Evolutionary conservation across 2,888 invertebrate genomes (phyloP).

Genomic region (Lingula anatina): DNA sequence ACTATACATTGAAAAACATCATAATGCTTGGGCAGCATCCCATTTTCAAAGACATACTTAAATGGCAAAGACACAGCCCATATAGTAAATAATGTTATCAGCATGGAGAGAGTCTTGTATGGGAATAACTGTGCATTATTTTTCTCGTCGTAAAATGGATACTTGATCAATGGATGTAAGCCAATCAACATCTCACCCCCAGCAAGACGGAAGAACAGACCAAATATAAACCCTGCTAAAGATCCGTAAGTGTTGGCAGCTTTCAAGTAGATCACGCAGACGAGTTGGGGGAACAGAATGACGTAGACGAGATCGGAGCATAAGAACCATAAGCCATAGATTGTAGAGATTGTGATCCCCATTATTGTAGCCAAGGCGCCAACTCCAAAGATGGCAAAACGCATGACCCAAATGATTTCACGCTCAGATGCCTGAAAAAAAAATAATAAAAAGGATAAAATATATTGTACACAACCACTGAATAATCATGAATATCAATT

Average conservation of each 20-base stretch:
- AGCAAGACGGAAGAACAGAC: slow-evolving; percentile 38
- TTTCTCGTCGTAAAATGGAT: slow-evolving; percentile 39
- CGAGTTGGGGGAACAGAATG: slow-evolving; percentile 93
- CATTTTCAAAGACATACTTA: neutral
- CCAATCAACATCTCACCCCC: slow-evolving; percentile 47
- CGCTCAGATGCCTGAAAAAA: slow-evolving; percentile 79
- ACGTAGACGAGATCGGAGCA: slow-evolving; percentile 99
- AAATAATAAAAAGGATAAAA: slow-evolving; percentile 6
- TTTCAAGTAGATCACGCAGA: slow-evolving; percentile 96
- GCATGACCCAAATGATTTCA: slow-evolving; percentile 87
- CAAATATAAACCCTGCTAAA: slow-evolving; percentile 56
- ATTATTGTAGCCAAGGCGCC: slow-evolving; percentile 84
- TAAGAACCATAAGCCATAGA: slow-evolving; percentile 98
- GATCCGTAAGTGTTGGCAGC: slow-evolving; percentile 97
- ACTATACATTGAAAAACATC: neutral
- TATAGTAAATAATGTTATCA: slow-evolving; percentile 55
- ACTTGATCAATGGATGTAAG: slow-evolving; percentile 40
- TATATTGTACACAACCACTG: too few species aligned
- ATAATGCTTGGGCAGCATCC: neutral
- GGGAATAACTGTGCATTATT: slow-evolving; percentile 75
- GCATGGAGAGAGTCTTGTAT: slow-evolving; percentile 93
- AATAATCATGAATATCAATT: too few species aligned
- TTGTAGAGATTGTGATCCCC: slow-evolving; percentile 95
- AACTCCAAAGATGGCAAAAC: slow-evolving; percentile 83
- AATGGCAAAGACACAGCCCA: slow-evolving; percentile 32